These are phyloP conservation scores for Episyrphus balteatus DNA, from an alignment of 1,140 invertebrate species.

Conservation along the genomic window DNA sequence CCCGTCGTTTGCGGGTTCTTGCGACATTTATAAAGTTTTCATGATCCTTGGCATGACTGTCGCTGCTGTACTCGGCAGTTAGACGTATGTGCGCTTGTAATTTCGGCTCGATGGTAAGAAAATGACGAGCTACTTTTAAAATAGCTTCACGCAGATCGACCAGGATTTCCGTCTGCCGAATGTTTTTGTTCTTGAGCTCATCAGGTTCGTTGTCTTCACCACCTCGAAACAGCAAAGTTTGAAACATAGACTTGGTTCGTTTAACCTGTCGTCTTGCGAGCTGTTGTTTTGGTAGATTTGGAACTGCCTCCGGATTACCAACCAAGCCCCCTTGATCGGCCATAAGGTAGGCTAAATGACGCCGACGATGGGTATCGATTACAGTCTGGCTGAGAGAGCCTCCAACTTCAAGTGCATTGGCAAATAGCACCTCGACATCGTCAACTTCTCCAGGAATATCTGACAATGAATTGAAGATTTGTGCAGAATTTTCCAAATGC, in stretches of 20 bases:
- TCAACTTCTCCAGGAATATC: conserved; percentile 88
- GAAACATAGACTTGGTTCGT: conserved; percentile 81
- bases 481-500: conserved; percentile 80
- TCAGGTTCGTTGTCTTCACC: conserved; percentile 54
- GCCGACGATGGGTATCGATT: conserved; percentile 79
- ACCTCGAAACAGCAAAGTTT: conserved; percentile 74
- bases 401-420: conserved; percentile 43
- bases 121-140: conserved; percentile 44
- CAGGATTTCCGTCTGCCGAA: conserved; percentile 86
- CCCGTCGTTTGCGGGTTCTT: conserved; percentile 73
- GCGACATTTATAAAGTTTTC: conserved; percentile 89
- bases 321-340: conserved; percentile 87
- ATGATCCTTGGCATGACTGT: conserved; percentile 88
- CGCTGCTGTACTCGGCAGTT: conserved; percentile 88
- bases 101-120: conserved; percentile 35
- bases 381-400: conserved; percentile 72
- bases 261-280: conserved; percentile 74
- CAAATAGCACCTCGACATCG: conserved; percentile 65
- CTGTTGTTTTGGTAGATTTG: conserved; percentile 87
- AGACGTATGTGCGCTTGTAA: conserved; percentile 55
- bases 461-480: conserved; percentile 94
- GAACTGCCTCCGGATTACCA: conserved; percentile 75
- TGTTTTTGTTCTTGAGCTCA: conserved; percentile 91
- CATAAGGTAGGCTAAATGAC: conserved; percentile 93
- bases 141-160: conserved; percentile 97